These are phyloP conservation scores for Cephus pygmeus DNA, from an alignment of 2,888 invertebrate genomes.

Conservation along the genomic window DNA sequence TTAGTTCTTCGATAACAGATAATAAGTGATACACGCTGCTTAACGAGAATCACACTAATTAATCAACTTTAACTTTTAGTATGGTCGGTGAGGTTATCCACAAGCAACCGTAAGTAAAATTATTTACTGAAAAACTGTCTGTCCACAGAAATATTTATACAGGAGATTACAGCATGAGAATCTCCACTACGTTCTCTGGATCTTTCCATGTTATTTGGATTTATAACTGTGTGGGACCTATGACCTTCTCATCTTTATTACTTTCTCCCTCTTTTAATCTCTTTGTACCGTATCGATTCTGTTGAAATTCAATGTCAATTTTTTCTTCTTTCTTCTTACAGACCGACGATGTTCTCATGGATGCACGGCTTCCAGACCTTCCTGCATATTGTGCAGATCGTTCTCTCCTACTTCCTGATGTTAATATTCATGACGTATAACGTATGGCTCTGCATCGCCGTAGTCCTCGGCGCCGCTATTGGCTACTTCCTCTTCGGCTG, in stretches of 20 bases:
- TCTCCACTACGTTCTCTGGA: not conserved
- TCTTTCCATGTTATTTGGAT: not conserved
- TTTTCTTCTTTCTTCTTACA: constrained; percentile 65
- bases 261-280: not conserved
- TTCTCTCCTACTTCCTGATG: constrained; percentile 94
- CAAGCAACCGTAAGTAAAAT: constrained; percentile 77
- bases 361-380: constrained; percentile 89
- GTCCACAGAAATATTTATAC: not conserved
- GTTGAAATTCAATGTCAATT: constrained; percentile 5
- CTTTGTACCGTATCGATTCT: constrained; percentile 7
- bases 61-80: constrained; percentile 62
- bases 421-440: constrained; percentile 98
- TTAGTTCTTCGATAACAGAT: not conserved
- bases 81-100: constrained; percentile 79
- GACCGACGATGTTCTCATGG: constrained; percentile 84
- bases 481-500: constrained; percentile 97
- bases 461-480: constrained; percentile 87
- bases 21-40: not conserved
- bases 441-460: constrained; percentile 90
- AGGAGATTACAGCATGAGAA: not conserved
- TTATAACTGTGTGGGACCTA: not conserved
- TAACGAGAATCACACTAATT: not conserved
- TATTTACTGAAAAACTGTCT: not conserved
- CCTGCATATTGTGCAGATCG: constrained; percentile 89
- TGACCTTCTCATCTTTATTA: not conserved